Conservation (phyloP, 2,797 vertebrate species). For the Spondyliosoma cantharus region DNA sequence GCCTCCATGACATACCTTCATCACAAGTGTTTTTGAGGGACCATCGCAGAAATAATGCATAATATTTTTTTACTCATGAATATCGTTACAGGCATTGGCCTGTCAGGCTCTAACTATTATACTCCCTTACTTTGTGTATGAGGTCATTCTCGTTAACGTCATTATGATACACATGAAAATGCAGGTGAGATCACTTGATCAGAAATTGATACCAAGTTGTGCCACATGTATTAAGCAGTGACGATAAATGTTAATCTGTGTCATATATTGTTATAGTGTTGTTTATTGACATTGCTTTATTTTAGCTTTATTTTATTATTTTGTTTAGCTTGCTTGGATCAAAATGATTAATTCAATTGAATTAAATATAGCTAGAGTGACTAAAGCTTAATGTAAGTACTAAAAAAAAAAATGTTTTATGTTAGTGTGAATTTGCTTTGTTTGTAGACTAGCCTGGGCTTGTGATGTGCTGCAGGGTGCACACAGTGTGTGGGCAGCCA, state of each 20-base stretch:
- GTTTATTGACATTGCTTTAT: neutral
- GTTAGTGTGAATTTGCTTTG: neutral
- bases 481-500: slow-evolving; percentile 4
- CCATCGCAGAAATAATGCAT: too few relatives aligned
- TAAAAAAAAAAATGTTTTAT: neutral
- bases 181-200: neutral
- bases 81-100: too few relatives aligned
- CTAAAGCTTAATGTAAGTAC: neutral
- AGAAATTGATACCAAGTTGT: neutral
- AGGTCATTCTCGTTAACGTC: neutral
- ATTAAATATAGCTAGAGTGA: neutral
- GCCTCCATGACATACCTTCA: too few relatives aligned
- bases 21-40: too few relatives aligned
- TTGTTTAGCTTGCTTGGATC: neutral
- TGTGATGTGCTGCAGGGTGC: slow-evolving; percentile 4
- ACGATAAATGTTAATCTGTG: neutral
- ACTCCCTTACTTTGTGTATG: neutral
- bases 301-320: neutral
- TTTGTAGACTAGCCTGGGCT: neutral
- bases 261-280: neutral
- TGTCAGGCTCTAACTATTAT: neutral
- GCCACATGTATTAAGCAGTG: neutral
- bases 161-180: neutral
- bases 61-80: too few relatives aligned
- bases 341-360: neutral